Percentiles rank a stretch among this genome's conserved stretches.
phyloP scores from a whole-genome alignment of 2,113 vertebrate species.

The Peromyscus maniculatus region DNA sequence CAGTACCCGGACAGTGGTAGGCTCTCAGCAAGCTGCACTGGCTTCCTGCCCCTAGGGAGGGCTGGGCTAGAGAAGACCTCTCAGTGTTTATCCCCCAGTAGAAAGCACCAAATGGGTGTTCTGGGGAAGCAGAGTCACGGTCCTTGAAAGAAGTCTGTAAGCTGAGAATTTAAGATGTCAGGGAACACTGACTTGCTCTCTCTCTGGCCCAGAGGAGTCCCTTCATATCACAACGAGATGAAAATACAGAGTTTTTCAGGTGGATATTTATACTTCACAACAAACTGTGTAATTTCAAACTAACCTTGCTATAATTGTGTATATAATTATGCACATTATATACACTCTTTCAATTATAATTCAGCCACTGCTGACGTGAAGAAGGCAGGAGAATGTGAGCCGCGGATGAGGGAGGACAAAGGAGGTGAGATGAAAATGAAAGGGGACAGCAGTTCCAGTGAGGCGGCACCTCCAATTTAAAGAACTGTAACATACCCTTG shows the following conservation, averaged over 20 bases:
- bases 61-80: accelerated
- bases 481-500: background rate
- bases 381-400: conserved; percentile 9
- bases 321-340: conserved; percentile 15
- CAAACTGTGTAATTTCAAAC: conserved; percentile 51
- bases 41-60: too few species aligned
- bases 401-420: background rate
- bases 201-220: background rate
- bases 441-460: background rate
- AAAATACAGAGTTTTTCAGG: conserved; percentile 37
- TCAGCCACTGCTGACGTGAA: conserved; percentile 33
- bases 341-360: conserved; percentile 45
- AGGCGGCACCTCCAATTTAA: background rate
- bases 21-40: background rate
- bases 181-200: background rate
- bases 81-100: background rate
- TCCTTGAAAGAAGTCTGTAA: background rate
- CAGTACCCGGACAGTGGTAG: background rate
- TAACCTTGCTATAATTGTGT: conserved; percentile 25
- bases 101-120: background rate
- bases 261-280: background rate
- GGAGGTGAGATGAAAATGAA: background rate
- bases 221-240: background rate
- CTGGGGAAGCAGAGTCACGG: background rate
- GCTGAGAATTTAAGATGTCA: background rate